phyloP scores from a whole-genome alignment of 1,140 invertebrate genomes.

The Eumaeus atala region DNA sequence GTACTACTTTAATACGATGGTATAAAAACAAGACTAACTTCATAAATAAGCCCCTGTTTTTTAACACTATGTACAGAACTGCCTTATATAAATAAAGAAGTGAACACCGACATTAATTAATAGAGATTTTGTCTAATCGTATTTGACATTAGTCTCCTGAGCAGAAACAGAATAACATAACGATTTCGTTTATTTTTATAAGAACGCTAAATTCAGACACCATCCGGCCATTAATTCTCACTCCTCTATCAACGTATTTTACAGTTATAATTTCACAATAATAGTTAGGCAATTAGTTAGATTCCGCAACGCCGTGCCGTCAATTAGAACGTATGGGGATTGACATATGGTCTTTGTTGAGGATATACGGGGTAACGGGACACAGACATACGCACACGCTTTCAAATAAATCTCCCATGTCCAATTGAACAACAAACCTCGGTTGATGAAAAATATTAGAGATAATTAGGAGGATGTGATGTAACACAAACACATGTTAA shows the following conservation, averaged over 20 bases:
- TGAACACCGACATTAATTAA: no score
- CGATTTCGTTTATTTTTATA: not conserved
- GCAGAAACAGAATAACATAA: not conserved
- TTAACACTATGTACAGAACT: no score
- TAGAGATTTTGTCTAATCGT: no score
- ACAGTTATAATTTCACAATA: constrained; percentile 23
- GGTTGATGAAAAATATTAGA: constrained; percentile 5
- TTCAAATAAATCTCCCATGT: constrained; percentile 6
- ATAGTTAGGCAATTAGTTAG: constrained; percentile 35
- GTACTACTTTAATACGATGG: no score
- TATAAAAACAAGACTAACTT: no score
- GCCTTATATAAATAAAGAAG: no score
- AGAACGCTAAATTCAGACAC: constrained; percentile 16
- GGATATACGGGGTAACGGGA: constrained; percentile 30
- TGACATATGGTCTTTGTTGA: constrained; percentile 48
- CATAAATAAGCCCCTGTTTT: no score
- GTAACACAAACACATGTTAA: not conserved
- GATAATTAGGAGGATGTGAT: constrained; percentile 1
- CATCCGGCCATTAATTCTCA: constrained; percentile 20
- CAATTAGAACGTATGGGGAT: constrained; percentile 49
- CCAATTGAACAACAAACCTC: constrained; percentile 2
- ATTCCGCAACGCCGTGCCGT: constrained; percentile 35
- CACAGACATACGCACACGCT: constrained; percentile 30
- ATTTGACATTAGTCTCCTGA: not conserved
- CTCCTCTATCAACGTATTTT: constrained; percentile 36